Percentiles rank a stretch among this genome's conserved stretches.
Conservation (phyloP, 2,888 invertebrate species). For the Ernsta delagoae region DNA sequence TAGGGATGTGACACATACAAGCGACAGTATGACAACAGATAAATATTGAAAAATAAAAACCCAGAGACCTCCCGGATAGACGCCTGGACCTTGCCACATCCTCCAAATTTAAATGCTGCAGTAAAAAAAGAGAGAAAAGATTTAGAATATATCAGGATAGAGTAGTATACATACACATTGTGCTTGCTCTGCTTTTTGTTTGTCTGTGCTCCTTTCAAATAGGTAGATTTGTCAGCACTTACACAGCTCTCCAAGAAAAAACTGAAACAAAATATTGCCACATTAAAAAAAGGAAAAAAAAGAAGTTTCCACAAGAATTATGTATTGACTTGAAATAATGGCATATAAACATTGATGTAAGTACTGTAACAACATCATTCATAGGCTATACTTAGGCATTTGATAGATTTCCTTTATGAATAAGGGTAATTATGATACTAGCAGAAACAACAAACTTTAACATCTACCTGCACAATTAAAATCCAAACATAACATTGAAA, state of each 20-base stretch:
- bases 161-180: constrained; percentile 79
- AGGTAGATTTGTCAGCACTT: constrained; percentile 47
- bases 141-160: constrained; percentile 45
- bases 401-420: too few species aligned
- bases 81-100: constrained; percentile 80
- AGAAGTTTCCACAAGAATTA: too few species aligned
- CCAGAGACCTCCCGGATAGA: constrained; percentile 77
- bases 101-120: constrained; percentile 57
- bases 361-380: too few species aligned
- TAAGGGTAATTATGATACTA: too few species aligned
- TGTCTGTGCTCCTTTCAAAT: constrained; percentile 74
- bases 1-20: neutral
- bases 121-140: constrained; percentile 49
- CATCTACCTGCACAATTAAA: too few species aligned
- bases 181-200: constrained; percentile 71
- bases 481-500: too few species aligned
- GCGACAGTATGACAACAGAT: constrained; percentile 38
- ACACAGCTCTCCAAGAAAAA: constrained; percentile 41
- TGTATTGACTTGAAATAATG: too few species aligned
- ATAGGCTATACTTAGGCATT: too few species aligned
- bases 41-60: constrained; percentile 45
- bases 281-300: too few species aligned
- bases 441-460: too few species aligned
- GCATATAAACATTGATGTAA: too few species aligned
- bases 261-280: constrained; percentile 37